phyloP scores from a whole-genome alignment of 2,113 vertebrate genomes.

The Seriola rivoliana region DNA sequence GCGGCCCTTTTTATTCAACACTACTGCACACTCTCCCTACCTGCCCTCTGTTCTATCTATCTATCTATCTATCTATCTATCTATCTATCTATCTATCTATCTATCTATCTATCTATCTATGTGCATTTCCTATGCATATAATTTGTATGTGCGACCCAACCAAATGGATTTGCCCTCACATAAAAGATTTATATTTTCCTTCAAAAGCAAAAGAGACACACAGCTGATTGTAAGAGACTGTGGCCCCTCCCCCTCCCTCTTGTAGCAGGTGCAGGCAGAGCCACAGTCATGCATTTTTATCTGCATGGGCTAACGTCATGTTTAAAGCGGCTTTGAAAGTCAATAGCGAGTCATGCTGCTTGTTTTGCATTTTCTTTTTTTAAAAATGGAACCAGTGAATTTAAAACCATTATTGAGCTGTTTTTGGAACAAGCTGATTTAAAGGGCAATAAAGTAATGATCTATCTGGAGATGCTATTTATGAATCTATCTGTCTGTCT shows the following conservation, averaged over 20 bases:
- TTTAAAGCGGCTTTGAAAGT: slow-evolving; percentile 39
- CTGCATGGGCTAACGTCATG: slow-evolving; percentile 32
- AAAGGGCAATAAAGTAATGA: not conserved
- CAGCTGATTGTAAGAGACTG: slow-evolving; percentile 69
- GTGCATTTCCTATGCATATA: slow-evolving; percentile 69
- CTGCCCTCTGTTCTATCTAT: slow-evolving; percentile 37
- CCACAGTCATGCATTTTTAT: slow-evolving; percentile 64
- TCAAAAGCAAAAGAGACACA: slow-evolving; percentile 72
- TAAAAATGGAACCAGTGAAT: not conserved
- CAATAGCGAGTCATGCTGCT: slow-evolving; percentile 2
- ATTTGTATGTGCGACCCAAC: slow-evolving; percentile 70
- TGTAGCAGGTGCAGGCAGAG: slow-evolving; percentile 63
- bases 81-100: slow-evolving; percentile 22
- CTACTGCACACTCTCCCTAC: slow-evolving; percentile 60
- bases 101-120: slow-evolving; percentile 6
- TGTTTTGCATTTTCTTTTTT: slow-evolving; percentile 39
- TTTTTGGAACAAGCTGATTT: slow-evolving; percentile 1
- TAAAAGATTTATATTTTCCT: slow-evolving; percentile 72
- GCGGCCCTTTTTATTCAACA: slow-evolving; percentile 80
- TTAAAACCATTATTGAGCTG: not conserved
- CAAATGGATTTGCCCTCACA: slow-evolving; percentile 76
- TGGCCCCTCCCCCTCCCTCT: slow-evolving; percentile 17
- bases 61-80: slow-evolving; percentile 42
- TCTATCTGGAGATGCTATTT: not conserved
- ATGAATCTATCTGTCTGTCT: slow-evolving; percentile 4